Base-by-base conservation (phyloP, 2,888 invertebrate species). In the Nemurella pictetii region DNA sequence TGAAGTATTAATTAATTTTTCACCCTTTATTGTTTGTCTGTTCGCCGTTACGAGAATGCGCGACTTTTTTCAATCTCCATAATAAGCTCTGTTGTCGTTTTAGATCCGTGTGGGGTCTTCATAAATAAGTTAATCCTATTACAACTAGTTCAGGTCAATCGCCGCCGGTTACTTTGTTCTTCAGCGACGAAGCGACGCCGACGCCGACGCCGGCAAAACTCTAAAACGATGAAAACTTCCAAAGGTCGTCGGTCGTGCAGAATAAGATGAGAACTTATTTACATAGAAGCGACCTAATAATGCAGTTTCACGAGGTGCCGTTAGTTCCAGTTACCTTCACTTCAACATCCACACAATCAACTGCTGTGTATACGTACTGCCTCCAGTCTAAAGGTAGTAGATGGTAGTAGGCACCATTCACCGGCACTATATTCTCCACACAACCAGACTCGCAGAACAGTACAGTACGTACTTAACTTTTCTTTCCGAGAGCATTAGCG, bases 121-220 rank as follows among this genome's bases (percentile, higher is more conserved):
- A 75, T 78, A 82, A 82, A 82, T 82, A 82, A 82, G 55, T 82
- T 82, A 82, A 82, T 82, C 82, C 82, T 72, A 82, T 82, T 82
- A 82, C 72, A 72, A 27, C 55, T 55, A 55, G 28, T 15, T 27
- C 73, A 29, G 82, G 82, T 82, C 82, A 82, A 82, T 82, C 72
- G 82, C 28, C 29, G 82, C 30, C 78, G 78, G 28, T n/a, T 29
- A 30, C 28, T 30, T 78, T 78, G 78, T 78, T 78, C 30, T 78
- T 30, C 28, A 27, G 78, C 20, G n/a, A 30, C 9, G 78, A 55
- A n/a, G n/a, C 55, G 55, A 55, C 55, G 55, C 55, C 55, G 55
- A 55, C 30, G 78, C 28, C 78, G 78, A 78, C 29, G 29, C 29
- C 12, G 30, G 30, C 78, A 78, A 75, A 26, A 75, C 75, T 75